phyloP scores from a whole-genome alignment of 2,888 invertebrate species.

The Campoplex nolae region DNA sequence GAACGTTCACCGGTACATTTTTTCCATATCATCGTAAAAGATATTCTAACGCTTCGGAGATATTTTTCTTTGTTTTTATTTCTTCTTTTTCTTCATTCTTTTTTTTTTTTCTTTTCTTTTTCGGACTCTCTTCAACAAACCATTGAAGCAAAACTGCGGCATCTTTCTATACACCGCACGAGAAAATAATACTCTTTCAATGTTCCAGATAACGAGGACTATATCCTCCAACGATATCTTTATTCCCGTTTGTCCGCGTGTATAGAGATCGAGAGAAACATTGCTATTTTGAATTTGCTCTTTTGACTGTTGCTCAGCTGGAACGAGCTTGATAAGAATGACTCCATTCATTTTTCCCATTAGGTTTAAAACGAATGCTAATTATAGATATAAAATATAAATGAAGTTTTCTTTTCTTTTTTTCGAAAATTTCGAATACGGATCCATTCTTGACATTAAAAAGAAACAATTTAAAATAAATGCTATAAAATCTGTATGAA shows the following conservation, averaged over 20 bases:
- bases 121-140: slow-evolving; percentile 33
- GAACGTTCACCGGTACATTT: slow-evolving; percentile 58
- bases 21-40: slow-evolving; percentile 51
- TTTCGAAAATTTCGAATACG: background rate
- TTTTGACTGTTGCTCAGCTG: slow-evolving; percentile 26
- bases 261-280: background rate
- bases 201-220: slow-evolving; percentile 51
- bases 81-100: background rate
- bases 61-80: background rate
- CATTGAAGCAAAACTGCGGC: slow-evolving; percentile 57
- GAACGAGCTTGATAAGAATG: slow-evolving; percentile 7
- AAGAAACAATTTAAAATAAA: background rate
- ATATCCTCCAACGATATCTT: slow-evolving; percentile 36
- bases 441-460: background rate
- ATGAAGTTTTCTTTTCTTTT: background rate
- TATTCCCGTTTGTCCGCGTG: slow-evolving; percentile 11
- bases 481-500: background rate
- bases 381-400: background rate
- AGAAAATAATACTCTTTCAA: slow-evolving; percentile 43
- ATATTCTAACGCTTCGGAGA: slow-evolving; percentile 41
- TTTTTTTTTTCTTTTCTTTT: background rate
- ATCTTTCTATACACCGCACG: slow-evolving; percentile 26
- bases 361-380: background rate
- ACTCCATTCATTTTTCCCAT: background rate
- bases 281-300: slow-evolving; percentile 43